phyloP scores from a whole-genome alignment of 2,113 vertebrate genomes.

The Pogonocichla stellata region DNA sequence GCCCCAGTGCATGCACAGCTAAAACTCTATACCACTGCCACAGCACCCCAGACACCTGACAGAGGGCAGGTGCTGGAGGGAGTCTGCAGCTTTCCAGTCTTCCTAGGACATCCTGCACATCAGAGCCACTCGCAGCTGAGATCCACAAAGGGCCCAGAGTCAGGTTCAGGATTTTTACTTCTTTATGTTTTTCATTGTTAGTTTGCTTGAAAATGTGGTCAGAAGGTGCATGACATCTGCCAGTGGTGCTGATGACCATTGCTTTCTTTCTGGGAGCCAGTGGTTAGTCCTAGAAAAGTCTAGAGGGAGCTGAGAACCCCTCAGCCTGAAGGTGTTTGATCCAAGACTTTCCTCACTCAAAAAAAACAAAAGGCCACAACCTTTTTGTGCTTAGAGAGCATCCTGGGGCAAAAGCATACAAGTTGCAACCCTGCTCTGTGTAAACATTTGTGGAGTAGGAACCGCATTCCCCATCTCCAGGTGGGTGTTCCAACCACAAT shows the following conservation, averaged over 20 bases:
- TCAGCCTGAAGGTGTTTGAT: not conserved
- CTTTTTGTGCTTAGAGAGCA: not conserved
- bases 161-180: not conserved
- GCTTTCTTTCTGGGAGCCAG: not conserved
- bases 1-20: not conserved
- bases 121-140: not conserved
- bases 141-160: not conserved
- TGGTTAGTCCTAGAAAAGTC: not conserved
- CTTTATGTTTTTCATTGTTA: not conserved
- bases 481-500: constrained; percentile 48
- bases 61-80: not conserved
- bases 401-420: not conserved
- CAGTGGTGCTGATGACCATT: not conserved
- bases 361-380: not conserved
- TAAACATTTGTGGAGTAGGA: constrained; percentile 34
- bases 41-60: rapidly evolving
- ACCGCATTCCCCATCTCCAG: constrained; percentile 16
- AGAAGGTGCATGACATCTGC: not conserved
- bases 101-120: not conserved
- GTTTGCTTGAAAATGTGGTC: not conserved
- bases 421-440: constrained; percentile 9
- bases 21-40: not conserved
- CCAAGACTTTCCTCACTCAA: not conserved
- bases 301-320: not conserved
- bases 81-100: not conserved